Evolutionary conservation across 2,888 invertebrate species (phyloP).

Genomic region (Eupsilia transversa): DNA sequence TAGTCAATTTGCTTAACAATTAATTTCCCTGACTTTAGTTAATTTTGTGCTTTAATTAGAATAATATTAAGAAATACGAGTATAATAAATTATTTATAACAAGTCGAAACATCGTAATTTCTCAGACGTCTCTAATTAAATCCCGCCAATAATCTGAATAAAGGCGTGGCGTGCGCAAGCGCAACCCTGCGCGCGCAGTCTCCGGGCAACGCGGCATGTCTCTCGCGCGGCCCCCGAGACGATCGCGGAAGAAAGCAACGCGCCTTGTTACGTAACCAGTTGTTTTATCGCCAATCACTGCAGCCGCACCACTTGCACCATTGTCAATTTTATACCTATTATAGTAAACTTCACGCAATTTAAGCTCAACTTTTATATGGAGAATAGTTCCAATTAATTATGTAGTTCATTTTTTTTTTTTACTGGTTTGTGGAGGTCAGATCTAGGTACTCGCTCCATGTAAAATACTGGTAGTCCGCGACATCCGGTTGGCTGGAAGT

Average conservation of each 20-base stretch:
- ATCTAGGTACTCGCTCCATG: too few species aligned
- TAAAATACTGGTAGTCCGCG: too few species aligned
- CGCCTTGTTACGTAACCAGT: conserved; percentile 82
- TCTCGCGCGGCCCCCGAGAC: conserved; percentile 70
- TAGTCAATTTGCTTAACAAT: too few species aligned
- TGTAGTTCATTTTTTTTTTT: neutral
- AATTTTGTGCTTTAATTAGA: too few species aligned
- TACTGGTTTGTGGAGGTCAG: too few species aligned
- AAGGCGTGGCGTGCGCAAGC: conserved; percentile 15
- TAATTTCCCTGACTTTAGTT: too few species aligned
- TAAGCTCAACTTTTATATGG: neutral
- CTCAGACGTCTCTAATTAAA: neutral
- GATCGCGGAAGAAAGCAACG: conserved; percentile 86
- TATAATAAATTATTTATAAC: too few species aligned
- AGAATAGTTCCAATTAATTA: conserved; percentile 3
- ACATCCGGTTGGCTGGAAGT: too few species aligned
- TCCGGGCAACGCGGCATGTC: conserved; percentile 69
- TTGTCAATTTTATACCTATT: conserved; percentile 71
- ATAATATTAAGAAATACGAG: too few species aligned
- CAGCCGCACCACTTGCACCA: conserved; percentile 57
- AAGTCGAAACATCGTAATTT: too few species aligned
- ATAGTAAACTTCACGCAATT: conserved; percentile 38
- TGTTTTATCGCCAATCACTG: conserved; percentile 78
- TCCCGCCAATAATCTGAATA: conserved; percentile 8
- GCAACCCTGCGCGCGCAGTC: conserved; percentile 76